Evolutionary conservation across 1,140 invertebrate genomes (phyloP), one percentile per base, ranked within the genome.

Genomic region (Dufourea novaeangliae): DNA sequence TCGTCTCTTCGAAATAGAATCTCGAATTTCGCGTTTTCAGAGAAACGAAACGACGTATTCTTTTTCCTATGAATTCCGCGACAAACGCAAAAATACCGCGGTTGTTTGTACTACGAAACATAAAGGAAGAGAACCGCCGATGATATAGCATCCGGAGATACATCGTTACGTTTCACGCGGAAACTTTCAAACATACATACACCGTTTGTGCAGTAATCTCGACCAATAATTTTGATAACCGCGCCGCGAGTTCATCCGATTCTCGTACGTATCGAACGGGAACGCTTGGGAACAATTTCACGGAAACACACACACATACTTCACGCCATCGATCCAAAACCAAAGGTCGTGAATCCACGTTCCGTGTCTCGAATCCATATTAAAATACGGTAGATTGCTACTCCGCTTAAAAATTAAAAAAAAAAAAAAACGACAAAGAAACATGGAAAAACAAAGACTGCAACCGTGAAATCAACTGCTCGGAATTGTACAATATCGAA

Each of bases 221-320:
- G 73, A 76, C 73, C 73, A 76, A 76, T 76, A 68, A 74, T 41
- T 52, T 66, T 41, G n/a, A 62, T 50, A 34, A 74, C 41, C 34
- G 46, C 32, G 64, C 22, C 32, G 41, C 14, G 63, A 68, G 32
- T 75, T 75, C 52, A 57, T 68, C 66, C 63, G 52, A 66, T 37
- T 66, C 72, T 67, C 14, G 62, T 32, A 41, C 34, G 27, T 66
- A 63, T 67, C 14, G 62, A 41, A 41, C 34, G 27, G 67, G 41
- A 52, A 20, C 59, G 70, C 62, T 50, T 69, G 73, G 54, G 73
- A 76, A 82, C 69, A 73, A 73, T 73, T n/a, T 73, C 41, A 25
- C 32, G 46, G 62, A 52, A 27, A 64, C 44, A 12, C 14, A 70
- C 64, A 63, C 64, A 57, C 46, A 46, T 75, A 69, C 39, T 41